Percentiles rank a stretch among this genome's conserved stretches.
Conservation (phyloP, 2,888 invertebrate species). For the Xanthorhoe designata region DNA sequence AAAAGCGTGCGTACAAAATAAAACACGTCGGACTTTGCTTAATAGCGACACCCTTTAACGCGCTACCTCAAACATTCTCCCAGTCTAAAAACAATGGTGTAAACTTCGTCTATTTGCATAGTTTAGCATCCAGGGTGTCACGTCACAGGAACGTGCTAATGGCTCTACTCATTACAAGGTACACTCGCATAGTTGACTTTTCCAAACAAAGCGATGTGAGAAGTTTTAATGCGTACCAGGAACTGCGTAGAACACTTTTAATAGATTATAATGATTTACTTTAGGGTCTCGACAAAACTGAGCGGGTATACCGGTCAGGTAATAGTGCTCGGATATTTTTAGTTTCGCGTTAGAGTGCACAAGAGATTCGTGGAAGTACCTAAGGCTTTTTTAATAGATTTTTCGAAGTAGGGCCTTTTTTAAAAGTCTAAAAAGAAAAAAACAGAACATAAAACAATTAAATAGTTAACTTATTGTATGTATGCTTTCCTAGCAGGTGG, state of each 20-base stretch:
- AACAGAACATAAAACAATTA: no score
- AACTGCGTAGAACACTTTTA: not conserved
- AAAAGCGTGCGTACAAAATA: not conserved
- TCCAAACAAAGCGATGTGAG: slow-evolving; percentile 8
- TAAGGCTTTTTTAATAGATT: no score
- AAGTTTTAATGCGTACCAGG: not conserved
- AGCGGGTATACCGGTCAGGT: not conserved
- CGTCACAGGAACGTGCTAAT: slow-evolving; percentile 48
- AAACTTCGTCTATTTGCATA: slow-evolving; percentile 51
- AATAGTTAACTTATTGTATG: no score
- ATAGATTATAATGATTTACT: not conserved
- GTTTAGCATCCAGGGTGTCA: slow-evolving; percentile 46
- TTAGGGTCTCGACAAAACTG: not conserved
- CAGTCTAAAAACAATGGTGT: slow-evolving; percentile 47
- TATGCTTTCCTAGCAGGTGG: no score
- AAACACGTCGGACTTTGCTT: not conserved
- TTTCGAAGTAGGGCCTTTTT: no score
- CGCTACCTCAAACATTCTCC: slow-evolving; percentile 9
- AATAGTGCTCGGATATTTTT: no score
- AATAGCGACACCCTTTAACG: slow-evolving; percentile 1
- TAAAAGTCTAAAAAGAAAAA: no score
- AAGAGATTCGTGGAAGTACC: no score
- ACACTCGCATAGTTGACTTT: slow-evolving; percentile 22
- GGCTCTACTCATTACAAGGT: slow-evolving; percentile 54
- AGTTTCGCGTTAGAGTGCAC: no score